Percentiles rank a stretch among this genome's conserved stretches.
Evolutionary conservation across 2,113 vertebrate genomes (phyloP).

Genomic region (Indicator indicator): DNA sequence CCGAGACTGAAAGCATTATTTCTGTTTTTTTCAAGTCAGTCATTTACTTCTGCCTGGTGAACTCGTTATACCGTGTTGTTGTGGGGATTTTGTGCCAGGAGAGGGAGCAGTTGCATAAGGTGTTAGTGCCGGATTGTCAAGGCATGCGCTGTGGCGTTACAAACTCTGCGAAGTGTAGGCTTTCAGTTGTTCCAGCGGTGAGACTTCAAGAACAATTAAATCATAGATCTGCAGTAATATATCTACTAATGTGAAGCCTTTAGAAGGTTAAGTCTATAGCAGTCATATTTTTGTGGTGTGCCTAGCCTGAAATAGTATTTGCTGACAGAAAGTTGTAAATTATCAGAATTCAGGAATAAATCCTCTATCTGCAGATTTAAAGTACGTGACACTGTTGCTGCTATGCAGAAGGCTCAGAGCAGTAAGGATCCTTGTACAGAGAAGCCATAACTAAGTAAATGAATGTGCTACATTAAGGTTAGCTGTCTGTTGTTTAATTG

Average conservation of each 20-base stretch:
- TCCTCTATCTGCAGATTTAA: not conserved
- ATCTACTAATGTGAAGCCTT: not conserved
- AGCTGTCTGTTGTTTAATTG: not conserved
- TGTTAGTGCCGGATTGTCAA: not conserved
- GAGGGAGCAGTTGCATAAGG: conserved; percentile 45
- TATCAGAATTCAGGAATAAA: not conserved
- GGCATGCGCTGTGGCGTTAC: not conserved
- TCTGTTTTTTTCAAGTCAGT: not conserved
- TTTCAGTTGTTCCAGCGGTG: not conserved
- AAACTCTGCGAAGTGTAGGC: not conserved
- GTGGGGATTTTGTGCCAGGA: conserved; percentile 16
- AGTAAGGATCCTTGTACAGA: not conserved
- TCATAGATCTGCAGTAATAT: not conserved
- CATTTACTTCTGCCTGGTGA: not conserved
- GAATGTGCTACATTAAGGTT: not conserved
- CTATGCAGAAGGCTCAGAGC: not conserved
- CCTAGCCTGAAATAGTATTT: not conserved
- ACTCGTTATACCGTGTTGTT: too few relatives aligned
- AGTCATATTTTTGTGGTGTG: not conserved
- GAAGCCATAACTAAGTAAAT: not conserved
- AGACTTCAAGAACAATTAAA: not conserved
- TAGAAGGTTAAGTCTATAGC: not conserved
- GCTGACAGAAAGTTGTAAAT: not conserved
- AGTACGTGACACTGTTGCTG: not conserved
- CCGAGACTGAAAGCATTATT: not conserved